These are phyloP conservation scores for Fukomys damarensis DNA, from an alignment of 2,113 vertebrate species.

Conservation along the genomic window DNA sequence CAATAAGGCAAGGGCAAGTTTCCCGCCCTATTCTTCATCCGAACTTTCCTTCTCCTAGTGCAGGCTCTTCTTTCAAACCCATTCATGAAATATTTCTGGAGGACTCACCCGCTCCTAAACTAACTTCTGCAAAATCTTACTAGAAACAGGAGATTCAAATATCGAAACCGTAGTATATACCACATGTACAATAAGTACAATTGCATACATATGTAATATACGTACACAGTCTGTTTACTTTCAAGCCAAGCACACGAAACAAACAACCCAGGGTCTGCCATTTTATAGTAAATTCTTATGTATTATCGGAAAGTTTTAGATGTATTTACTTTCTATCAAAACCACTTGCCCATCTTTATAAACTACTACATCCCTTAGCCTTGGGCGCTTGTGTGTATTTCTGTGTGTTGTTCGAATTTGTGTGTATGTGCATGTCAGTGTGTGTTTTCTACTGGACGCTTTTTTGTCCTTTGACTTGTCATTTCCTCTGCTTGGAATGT, in stretches of 20 bases:
- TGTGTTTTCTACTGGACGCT: neutral
- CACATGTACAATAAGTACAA: neutral
- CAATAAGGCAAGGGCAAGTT: neutral
- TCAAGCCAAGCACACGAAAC: neutral
- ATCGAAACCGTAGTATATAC: neutral
- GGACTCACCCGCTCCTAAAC: neutral
- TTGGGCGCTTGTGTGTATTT: neutral
- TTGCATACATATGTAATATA: neutral
- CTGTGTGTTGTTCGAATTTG: no score
- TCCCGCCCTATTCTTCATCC: neutral
- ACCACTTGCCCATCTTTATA: neutral
- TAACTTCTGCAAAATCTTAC: neutral
- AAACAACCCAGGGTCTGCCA: neutral
- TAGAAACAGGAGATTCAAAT: neutral
- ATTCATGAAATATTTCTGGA: neutral
- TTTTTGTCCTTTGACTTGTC: no score
- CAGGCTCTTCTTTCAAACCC: neutral
- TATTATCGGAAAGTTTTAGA: neutral
- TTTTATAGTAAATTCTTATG: neutral
- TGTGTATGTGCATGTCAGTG: rapidly evolving
- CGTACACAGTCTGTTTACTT: neutral
- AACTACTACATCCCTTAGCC: neutral
- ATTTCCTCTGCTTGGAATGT: no score
- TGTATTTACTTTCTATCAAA: neutral
- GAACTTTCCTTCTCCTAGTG: neutral